phyloP scores from a whole-genome alignment of 2,113 vertebrate genomes.

The Nothoprocta perdicaria region DNA sequence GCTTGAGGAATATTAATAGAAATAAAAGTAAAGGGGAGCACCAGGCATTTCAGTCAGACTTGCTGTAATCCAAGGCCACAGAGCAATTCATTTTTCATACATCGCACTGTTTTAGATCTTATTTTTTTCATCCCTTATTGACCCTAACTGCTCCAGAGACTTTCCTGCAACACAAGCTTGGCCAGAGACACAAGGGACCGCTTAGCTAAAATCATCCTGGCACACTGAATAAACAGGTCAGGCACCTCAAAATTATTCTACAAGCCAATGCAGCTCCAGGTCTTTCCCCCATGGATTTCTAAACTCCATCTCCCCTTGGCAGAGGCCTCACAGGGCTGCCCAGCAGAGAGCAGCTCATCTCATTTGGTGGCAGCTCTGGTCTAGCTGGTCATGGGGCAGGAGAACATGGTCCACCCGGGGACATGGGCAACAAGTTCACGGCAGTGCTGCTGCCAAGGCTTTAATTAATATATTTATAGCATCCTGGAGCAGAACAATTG shows the following conservation, averaged over 20 bases:
- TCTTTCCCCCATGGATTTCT: neutral
- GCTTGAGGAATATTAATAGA: constrained; percentile 74
- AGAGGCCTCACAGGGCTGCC: neutral
- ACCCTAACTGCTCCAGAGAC: constrained; percentile 23
- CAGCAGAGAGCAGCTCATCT: no score
- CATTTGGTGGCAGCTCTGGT: no score
- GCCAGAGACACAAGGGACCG: constrained; percentile 5
- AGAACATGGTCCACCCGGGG: no score
- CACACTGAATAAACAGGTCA: constrained; percentile 45
- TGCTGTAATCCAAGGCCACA: constrained; percentile 35
- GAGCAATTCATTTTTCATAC: constrained; percentile 46
- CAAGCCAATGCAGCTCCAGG: neutral
- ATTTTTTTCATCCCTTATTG: constrained; percentile 61
- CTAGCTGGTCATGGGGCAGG: no score
- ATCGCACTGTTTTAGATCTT: constrained; percentile 14
- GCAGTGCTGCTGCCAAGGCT: neutral
- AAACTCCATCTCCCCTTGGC: neutral
- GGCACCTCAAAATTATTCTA: constrained; percentile 20
- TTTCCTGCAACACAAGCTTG: neutral
- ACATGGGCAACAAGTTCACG: neutral
- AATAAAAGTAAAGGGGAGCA: constrained; percentile 61
- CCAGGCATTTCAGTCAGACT: constrained; percentile 16
- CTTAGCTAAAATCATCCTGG: constrained; percentile 17
- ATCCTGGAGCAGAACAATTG: neutral
- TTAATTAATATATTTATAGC: neutral